These are phyloP conservation scores for Meliscaeva auricollis DNA, from an alignment of 2,888 invertebrate species.

Conservation along the genomic window DNA sequence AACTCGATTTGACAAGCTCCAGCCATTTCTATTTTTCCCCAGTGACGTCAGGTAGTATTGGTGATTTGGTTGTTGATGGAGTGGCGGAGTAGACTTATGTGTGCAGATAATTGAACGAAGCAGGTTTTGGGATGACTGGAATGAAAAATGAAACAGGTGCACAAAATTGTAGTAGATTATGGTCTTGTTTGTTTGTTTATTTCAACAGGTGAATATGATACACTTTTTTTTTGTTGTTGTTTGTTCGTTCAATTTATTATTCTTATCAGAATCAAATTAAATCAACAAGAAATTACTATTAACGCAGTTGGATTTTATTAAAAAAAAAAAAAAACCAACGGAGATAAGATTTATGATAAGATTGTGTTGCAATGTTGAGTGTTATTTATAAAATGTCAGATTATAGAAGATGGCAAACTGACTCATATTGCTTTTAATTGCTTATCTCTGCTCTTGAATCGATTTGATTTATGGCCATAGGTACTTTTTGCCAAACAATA, in stretches of 20 bases:
- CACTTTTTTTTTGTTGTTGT: too few species aligned
- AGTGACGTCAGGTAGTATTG: conserved; percentile 69
- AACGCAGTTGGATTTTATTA: too few species aligned
- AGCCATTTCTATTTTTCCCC: conserved; percentile 72
- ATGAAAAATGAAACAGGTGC: conserved; percentile 64
- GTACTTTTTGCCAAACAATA: too few species aligned
- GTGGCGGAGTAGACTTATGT: conserved; percentile 54
- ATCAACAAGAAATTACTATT: not conserved
- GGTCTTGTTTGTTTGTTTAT: conserved; percentile 50
- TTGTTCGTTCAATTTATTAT: conserved; percentile 11
- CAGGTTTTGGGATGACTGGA: conserved; percentile 31
- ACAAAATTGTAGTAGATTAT: conserved; percentile 58
- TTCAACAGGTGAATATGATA: conserved; percentile 62
- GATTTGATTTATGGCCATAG: too few species aligned
- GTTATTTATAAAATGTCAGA: too few species aligned
- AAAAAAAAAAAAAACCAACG: too few species aligned
- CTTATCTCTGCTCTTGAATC: too few species aligned
- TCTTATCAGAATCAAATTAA: conserved; percentile 25
- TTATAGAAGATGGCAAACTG: too few species aligned
- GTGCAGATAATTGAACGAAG: conserved; percentile 67
- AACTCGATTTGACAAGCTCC: conserved; percentile 67
- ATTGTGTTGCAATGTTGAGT: too few species aligned
- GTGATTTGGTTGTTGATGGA: conserved; percentile 42
- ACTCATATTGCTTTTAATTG: too few species aligned
- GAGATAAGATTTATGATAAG: too few species aligned